phyloP scores from a whole-genome alignment of 2,888 invertebrate genomes.

The Xylocampa areola region DNA sequence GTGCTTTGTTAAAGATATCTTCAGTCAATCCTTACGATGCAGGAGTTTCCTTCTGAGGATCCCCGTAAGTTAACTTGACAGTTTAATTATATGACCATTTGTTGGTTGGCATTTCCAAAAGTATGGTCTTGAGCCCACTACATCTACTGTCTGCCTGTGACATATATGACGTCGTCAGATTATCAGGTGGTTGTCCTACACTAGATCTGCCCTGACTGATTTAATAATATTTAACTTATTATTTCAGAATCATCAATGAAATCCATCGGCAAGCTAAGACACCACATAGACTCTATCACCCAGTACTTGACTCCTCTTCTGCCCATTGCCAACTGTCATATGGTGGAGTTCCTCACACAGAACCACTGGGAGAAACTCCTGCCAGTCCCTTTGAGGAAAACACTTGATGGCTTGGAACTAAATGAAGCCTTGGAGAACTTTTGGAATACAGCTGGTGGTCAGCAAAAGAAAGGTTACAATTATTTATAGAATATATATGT shows the following conservation, averaged over 20 bases:
- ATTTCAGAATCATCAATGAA: constrained; percentile 62
- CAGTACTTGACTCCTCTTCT: constrained; percentile 90
- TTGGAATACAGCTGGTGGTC: constrained; percentile 73
- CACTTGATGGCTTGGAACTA: constrained; percentile 82
- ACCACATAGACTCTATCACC: constrained; percentile 85
- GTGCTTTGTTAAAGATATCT: constrained; percentile 91
- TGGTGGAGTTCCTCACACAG: constrained; percentile 91
- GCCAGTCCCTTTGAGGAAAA: constrained; percentile 86
- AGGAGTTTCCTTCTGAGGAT: constrained; percentile 90
- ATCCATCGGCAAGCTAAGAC: constrained; percentile 64
- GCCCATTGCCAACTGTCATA: constrained; percentile 93
- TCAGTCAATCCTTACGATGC: constrained; percentile 88
- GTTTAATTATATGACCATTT: neutral
- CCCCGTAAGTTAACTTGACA: constrained; percentile 48
- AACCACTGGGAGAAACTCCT: constrained; percentile 91
- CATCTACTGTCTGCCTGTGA: too few species aligned
- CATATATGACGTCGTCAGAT: too few species aligned
- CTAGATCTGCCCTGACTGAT: too few species aligned
- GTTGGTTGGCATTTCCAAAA: too few species aligned
- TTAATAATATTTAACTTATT: too few species aligned
- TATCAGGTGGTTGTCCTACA: too few species aligned
- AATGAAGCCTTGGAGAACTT: constrained; percentile 84
- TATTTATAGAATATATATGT: too few species aligned
- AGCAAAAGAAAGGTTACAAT: constrained; percentile 35
- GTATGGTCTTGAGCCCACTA: too few species aligned